Conservation (phyloP, 2,797 vertebrate genomes). For the Carduelis carduelis region DNA sequence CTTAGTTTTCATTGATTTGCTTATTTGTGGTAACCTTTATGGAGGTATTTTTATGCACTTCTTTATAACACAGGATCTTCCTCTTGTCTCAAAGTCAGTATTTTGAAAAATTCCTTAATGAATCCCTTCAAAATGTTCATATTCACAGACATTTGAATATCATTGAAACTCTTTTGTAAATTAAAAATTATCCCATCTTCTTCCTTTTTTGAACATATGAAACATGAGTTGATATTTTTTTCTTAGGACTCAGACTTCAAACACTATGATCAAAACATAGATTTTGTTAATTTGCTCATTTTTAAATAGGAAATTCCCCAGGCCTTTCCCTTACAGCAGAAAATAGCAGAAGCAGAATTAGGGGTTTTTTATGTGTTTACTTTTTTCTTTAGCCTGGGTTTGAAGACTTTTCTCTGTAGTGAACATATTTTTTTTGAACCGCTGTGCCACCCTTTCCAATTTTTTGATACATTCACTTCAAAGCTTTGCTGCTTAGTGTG, state of each 20-base stretch:
- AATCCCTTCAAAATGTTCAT: not conserved
- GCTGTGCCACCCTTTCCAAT: not conserved
- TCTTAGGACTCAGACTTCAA: not conserved
- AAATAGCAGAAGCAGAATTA: not conserved
- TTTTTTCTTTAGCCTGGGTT: not conserved
- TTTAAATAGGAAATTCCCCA: not conserved
- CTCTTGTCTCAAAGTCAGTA: not conserved
- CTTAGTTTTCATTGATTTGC: not conserved
- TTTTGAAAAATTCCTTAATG: not conserved
- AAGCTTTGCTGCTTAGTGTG: not conserved
- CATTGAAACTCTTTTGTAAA: not conserved
- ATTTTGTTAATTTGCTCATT: conserved; percentile 9
- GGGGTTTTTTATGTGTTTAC: too few relatives aligned
- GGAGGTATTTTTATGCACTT: not conserved
- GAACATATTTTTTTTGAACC: not conserved
- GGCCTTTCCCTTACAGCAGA: not conserved
- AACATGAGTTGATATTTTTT: not conserved
- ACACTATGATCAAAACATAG: not conserved
- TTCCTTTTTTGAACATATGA: not conserved
- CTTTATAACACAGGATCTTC: not conserved
- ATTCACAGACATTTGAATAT: not conserved
- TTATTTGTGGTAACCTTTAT: not conserved
- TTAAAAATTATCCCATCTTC: not conserved
- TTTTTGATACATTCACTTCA: conserved; percentile 10
- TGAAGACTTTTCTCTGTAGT: not conserved